A percentile compares a stretch with the other conserved stretches of the same genome.
Conservation (phyloP, 2,113 vertebrate genomes). For the Prinia subflava region DNA sequence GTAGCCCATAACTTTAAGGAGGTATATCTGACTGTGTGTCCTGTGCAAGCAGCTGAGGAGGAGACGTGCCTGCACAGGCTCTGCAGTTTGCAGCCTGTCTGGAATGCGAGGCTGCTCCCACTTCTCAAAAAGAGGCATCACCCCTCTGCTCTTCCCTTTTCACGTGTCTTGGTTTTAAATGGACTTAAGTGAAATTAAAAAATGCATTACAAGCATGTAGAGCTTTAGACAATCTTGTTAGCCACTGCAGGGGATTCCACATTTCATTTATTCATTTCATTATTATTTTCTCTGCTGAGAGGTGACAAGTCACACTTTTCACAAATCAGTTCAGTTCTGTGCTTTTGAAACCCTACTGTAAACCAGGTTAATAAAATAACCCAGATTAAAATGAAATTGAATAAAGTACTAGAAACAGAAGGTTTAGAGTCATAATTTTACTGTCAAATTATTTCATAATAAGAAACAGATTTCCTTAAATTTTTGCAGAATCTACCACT, state of each 20-base stretch:
- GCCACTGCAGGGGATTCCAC: fast-evolving
- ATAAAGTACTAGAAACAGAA: neutral
- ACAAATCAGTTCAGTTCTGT: neutral
- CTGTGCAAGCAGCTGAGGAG: neutral
- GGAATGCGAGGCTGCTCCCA: fast-evolving
- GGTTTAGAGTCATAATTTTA: neutral
- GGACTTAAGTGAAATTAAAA: neutral
- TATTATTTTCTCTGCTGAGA: neutral
- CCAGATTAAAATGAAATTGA: neutral
- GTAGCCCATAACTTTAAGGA: neutral
- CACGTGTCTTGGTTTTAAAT: neutral
- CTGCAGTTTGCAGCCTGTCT: neutral
- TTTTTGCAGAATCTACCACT: neutral
- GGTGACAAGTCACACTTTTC: neutral
- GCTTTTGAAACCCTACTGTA: neutral
- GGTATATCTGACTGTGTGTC: neutral
- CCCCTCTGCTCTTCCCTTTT: neutral
- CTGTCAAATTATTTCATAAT: neutral
- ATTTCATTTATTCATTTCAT: neutral
- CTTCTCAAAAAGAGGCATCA: neutral
- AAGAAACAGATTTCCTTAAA: neutral
- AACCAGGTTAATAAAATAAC: neutral
- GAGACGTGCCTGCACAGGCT: neutral
- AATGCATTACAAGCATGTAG: neutral
- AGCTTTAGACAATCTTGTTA: neutral